Conservation (phyloP, 2,113 vertebrate genomes). For the Pterocles burchelli region DNA sequence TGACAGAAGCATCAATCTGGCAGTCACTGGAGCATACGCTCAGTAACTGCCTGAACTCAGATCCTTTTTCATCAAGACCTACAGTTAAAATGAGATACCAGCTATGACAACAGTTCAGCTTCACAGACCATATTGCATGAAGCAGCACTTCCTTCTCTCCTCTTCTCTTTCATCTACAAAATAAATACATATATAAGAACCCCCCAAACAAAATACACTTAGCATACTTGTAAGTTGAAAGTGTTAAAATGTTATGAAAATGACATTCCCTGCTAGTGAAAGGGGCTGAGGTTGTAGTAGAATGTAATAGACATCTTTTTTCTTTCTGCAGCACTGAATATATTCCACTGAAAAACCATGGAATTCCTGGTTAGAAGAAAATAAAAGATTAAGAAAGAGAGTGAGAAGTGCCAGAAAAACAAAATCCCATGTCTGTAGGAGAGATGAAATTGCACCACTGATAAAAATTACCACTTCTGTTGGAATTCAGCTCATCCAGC, state of each 20-base stretch:
- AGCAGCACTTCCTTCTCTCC: constrained; percentile 43
- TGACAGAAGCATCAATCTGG: constrained; percentile 68
- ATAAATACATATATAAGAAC: constrained; percentile 9
- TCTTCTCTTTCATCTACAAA: not conserved
- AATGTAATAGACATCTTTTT: not conserved
- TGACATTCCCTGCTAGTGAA: not conserved
- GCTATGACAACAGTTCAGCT: constrained; percentile 54
- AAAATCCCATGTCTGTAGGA: not conserved
- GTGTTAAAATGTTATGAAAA: constrained; percentile 26
- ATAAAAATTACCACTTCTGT: not conserved
- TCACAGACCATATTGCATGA: constrained; percentile 47
- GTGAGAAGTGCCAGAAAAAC: not conserved
- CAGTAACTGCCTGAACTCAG: constrained; percentile 68
- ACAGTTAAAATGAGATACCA: constrained; percentile 63
- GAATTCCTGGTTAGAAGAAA: not conserved
- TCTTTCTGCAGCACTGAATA: not conserved
- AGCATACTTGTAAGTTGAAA: not conserved
- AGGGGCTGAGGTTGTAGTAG: not conserved
- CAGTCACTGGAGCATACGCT: constrained; percentile 68
- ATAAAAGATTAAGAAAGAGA: not conserved
- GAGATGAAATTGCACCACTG: not conserved
- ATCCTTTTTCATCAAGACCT: constrained; percentile 54
- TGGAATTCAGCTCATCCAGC: not conserved
- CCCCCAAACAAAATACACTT: not conserved
- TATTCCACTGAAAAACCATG: not conserved